phyloP scores from a whole-genome alignment of 2,113 vertebrate species.

The Alosa alosa region DNA sequence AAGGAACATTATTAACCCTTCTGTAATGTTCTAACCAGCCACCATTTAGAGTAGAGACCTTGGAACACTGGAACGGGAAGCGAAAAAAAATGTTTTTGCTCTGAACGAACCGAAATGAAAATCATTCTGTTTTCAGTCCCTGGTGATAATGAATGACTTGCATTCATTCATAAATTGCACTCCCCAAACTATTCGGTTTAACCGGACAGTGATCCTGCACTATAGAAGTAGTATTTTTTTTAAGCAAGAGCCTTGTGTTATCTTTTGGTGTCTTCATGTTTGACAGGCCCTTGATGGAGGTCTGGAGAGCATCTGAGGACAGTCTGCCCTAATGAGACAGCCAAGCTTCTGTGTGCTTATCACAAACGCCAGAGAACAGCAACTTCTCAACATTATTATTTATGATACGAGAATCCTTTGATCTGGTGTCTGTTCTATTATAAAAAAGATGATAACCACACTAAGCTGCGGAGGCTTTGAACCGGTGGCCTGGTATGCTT shows the following conservation, averaged over 20 bases:
- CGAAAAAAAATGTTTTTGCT: too few relatives aligned
- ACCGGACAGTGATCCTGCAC: background rate
- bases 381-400: constrained; percentile 61
- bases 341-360: constrained; percentile 58
- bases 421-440: constrained; percentile 50
- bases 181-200: background rate
- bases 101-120: too few relatives aligned
- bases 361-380: constrained; percentile 44
- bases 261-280: constrained; percentile 30
- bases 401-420: constrained; percentile 62
- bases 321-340: constrained; percentile 59
- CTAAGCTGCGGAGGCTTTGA: background rate
- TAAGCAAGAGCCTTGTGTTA: background rate
- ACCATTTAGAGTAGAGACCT: too few relatives aligned
- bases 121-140: too few relatives aligned
- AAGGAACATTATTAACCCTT: too few relatives aligned
- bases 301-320: constrained; percentile 55
- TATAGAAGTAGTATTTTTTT: background rate
- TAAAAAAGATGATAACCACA: constrained; percentile 33
- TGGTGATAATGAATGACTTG: too few relatives aligned
- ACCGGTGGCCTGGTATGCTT: constrained; percentile 18
- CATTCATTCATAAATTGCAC: too few relatives aligned
- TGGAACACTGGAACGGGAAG: too few relatives aligned
- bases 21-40: too few relatives aligned
- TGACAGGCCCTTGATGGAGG: constrained; percentile 53